Evolutionary conservation across 2,113 vertebrate species (phyloP).

Genomic region (Catagonus wagneri): DNA sequence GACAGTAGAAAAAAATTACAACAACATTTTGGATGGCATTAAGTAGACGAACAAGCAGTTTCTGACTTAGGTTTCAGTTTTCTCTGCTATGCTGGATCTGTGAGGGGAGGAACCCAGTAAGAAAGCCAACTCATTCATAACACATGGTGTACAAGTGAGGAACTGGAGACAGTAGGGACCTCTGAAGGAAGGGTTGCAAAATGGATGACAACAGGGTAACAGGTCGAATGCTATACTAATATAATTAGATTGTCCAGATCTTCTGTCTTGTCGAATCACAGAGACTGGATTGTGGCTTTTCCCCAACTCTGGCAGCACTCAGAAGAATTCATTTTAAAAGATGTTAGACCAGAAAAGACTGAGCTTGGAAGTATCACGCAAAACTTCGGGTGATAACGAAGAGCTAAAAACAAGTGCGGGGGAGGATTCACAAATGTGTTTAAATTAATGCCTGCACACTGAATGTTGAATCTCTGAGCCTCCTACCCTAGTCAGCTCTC

Average conservation of each 20-base stretch:
- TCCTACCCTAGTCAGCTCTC: background rate
- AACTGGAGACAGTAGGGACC: background rate
- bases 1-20: background rate
- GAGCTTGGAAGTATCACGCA: background rate
- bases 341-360: background rate
- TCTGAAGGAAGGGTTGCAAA: background rate
- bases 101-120: background rate
- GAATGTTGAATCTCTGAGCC: background rate
- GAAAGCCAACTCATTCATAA: background rate
- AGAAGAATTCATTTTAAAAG: conserved; percentile 7
- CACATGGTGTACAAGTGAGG: background rate
- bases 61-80: conserved; percentile 9
- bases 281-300: background rate
- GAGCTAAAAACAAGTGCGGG: background rate
- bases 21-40: conserved; percentile 24
- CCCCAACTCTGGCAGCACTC: background rate
- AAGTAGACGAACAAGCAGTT: background rate
- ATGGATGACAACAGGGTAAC: background rate
- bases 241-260: background rate
- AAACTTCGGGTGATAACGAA: background rate
- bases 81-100: background rate
- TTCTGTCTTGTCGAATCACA: background rate
- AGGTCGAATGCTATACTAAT: background rate
- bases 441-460: background rate
- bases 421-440: background rate